phyloP scores from a whole-genome alignment of 1,140 invertebrate genomes.

The Harpegnathos saltator region DNA sequence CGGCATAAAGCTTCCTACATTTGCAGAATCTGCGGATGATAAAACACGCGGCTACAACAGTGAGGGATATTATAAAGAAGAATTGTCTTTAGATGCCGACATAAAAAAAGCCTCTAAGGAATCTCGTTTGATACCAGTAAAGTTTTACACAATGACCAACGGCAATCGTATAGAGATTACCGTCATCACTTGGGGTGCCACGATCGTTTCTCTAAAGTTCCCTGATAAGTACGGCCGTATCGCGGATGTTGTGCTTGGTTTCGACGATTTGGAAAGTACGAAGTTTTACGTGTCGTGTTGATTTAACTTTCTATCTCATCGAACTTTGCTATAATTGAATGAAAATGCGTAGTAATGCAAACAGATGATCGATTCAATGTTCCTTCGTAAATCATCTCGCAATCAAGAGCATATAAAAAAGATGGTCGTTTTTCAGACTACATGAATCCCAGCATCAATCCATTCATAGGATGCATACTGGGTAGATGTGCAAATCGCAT shows the following conservation, averaged over 20 bases:
- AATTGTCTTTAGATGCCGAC: slow-evolving; percentile 9
- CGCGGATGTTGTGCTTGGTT: slow-evolving; percentile 90
- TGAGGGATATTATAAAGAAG: slow-evolving; percentile 13
- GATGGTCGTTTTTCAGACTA: slow-evolving; percentile 86
- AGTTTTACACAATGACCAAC: slow-evolving; percentile 86
- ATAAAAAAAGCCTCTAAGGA: slow-evolving; percentile 3
- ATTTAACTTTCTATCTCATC: no score
- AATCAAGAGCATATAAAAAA: not conserved
- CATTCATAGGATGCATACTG: slow-evolving; percentile 94
- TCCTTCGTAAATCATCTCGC: no score
- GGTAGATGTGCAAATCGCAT: slow-evolving; percentile 96
- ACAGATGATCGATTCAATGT: no score
- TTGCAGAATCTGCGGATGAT: slow-evolving; percentile 6
- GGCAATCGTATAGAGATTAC: slow-evolving; percentile 85
- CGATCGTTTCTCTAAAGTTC: slow-evolving; percentile 88
- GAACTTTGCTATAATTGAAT: not conserved
- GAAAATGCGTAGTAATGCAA: no score
- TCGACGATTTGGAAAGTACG: slow-evolving; percentile 88
- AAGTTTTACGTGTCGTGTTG: not conserved
- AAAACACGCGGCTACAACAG: not conserved
- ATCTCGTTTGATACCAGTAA: slow-evolving; percentile 71
- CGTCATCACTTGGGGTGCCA: slow-evolving; percentile 90
- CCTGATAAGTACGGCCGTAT: slow-evolving; percentile 88
- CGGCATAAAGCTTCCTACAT: not conserved
- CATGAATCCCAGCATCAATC: slow-evolving; percentile 86